Conservation (phyloP, 2,888 invertebrate genomes). For the Calameuta idolon region DNA sequence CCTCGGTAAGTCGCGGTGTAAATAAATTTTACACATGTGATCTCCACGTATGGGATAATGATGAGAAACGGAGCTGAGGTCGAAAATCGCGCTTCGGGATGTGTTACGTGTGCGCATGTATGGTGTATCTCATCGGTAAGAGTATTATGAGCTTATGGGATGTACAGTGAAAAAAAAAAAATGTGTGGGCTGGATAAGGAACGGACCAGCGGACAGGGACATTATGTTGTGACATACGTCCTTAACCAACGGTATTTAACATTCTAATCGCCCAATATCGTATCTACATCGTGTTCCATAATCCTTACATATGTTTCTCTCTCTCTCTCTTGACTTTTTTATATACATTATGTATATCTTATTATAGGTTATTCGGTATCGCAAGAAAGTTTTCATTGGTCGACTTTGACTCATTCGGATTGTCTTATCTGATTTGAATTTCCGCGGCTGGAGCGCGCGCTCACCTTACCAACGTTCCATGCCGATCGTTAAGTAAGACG, state of each 20-base stretch:
- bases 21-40: not conserved
- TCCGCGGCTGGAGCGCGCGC: not conserved
- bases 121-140: not conserved
- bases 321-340: not conserved
- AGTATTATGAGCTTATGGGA: slow-evolving; percentile 1
- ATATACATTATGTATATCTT: not conserved
- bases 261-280: slow-evolving; percentile 12
- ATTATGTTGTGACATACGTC: slow-evolving; percentile 11
- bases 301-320: not conserved
- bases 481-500: slow-evolving; percentile 60
- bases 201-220: slow-evolving; percentile 8
- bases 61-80: not conserved
- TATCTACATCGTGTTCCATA: slow-evolving; percentile 11
- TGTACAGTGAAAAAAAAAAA: not conserved
- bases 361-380: not conserved
- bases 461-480: not conserved
- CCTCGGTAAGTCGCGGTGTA: not conserved
- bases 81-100: not conserved
- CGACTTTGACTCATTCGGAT: not conserved
- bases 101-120: not conserved
- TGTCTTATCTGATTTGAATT: not conserved
- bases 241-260: slow-evolving; percentile 10
- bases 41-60: not conserved
- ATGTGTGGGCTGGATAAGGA: slow-evolving; percentile 10
- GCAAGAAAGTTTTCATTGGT: not conserved